Percentiles rank a stretch among this genome's conserved stretches.
These are phyloP conservation scores for Pluvialis apricaria DNA, from an alignment of 2,113 vertebrate species.

Conservation along the genomic window DNA sequence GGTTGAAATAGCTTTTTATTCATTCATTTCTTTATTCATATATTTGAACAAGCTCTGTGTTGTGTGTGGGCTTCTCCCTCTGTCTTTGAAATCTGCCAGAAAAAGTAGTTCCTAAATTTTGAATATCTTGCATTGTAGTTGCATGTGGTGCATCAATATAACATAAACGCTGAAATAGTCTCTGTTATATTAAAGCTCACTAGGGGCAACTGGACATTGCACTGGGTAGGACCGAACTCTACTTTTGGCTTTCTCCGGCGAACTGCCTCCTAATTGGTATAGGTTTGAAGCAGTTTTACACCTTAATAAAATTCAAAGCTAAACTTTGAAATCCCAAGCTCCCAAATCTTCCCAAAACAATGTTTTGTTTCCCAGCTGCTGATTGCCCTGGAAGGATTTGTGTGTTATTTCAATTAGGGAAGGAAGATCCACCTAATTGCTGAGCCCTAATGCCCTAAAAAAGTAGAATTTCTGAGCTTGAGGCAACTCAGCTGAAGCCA, in stretches of 20 bases:
- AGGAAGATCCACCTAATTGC: not conserved
- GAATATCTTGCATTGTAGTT: rapidly evolving
- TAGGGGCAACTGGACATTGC: not conserved
- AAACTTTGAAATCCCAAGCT: not conserved
- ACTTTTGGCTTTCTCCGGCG: not conserved
- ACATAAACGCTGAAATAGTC: not conserved
- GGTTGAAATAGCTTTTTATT: not conserved
- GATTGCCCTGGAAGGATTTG: not conserved
- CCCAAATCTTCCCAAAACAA: not conserved
- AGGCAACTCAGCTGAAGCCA: not conserved
- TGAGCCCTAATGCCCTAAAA: not conserved
- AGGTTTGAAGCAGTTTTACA: not conserved
- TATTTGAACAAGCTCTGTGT: not conserved
- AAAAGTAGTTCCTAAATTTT: not conserved
- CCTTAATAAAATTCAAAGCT: not conserved
- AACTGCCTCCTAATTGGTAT: not conserved
- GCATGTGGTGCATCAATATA: not conserved
- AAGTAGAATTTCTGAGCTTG: not conserved
- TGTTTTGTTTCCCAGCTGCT: not conserved
- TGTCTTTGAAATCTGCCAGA: not conserved
- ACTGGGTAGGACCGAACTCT: not conserved
- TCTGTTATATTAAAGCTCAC: not conserved
- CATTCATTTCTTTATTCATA: not conserved
- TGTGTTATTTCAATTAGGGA: not conserved
- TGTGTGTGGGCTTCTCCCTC: not conserved